Percentiles rank a stretch among this genome's conserved stretches.
Evolutionary conservation across 1,140 invertebrate genomes (phyloP).

Genomic region (Ceratosolen solmsi): DNA sequence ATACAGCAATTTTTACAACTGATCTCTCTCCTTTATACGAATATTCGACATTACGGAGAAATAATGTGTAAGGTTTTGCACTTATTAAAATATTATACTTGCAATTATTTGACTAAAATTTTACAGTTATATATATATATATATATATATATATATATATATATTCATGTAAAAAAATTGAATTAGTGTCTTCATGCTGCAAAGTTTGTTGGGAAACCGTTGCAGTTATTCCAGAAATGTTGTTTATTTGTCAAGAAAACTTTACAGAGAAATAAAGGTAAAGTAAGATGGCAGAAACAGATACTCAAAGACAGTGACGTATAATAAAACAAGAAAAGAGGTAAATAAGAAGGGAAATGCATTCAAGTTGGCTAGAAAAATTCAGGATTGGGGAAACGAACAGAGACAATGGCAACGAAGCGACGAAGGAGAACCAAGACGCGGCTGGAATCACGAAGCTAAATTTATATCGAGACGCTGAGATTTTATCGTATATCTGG

Average conservation of each 20-base stretch:
- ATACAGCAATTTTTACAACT: no score
- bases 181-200: neutral
- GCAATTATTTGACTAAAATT: no score
- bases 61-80: no score
- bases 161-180: neutral
- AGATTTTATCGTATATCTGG: slow-evolving; percentile 14
- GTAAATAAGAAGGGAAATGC: slow-evolving; percentile 12
- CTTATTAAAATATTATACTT: no score
- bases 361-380: neutral
- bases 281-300: neutral
- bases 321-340: slow-evolving; percentile 25
- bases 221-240: slow-evolving; percentile 1
- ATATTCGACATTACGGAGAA: no score
- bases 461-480: slow-evolving; percentile 4
- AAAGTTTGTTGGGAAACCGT: neutral
- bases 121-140: no score
- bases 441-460: slow-evolving; percentile 11
- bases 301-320: slow-evolving; percentile 12
- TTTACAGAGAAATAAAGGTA: neutral
- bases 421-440: neutral
- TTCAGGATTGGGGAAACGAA: neutral
- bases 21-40: no score
- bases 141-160: no score
- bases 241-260: slow-evolving; percentile 2
- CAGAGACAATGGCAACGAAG: slow-evolving; percentile 10